Evolutionary conservation across 2,113 vertebrate genomes (phyloP).

Genomic region (Conger conger): DNA sequence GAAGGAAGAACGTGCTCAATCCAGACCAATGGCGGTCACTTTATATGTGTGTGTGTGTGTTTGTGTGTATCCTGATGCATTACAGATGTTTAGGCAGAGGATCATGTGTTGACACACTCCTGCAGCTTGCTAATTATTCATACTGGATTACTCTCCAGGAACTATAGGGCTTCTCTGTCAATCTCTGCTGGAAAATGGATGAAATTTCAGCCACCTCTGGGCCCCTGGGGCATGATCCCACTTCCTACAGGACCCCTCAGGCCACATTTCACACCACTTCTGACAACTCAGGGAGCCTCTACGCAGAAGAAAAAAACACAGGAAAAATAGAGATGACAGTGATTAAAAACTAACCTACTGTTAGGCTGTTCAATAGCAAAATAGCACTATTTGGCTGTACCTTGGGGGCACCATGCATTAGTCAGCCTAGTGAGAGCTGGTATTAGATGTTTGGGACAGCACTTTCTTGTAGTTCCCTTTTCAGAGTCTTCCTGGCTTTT

Average conservation of each 20-base stretch:
- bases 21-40: not conserved
- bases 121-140: not conserved
- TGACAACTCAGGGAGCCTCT: not conserved
- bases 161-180: not conserved
- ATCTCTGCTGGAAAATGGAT: not conserved
- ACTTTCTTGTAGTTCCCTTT: not conserved
- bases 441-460: not conserved
- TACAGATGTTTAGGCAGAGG: not conserved
- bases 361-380: not conserved
- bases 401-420: not conserved
- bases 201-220: not conserved
- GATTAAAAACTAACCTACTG: not conserved
- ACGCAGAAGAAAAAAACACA: not conserved
- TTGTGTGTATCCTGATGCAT: slow-evolving; percentile 5
- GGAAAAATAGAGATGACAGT: not conserved
- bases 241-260: not conserved
- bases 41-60: slow-evolving; percentile 8
- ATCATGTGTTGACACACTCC: not conserved
- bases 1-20: not conserved
- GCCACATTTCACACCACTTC: not conserved
- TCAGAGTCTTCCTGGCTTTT: not conserved
- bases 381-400: not conserved
- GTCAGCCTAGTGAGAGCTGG: not conserved
- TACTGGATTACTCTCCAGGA: not conserved
- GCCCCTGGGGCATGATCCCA: not conserved